phyloP scores from a whole-genome alignment of 2,888 invertebrate genomes.

The Cremastinae sp. region DNA sequence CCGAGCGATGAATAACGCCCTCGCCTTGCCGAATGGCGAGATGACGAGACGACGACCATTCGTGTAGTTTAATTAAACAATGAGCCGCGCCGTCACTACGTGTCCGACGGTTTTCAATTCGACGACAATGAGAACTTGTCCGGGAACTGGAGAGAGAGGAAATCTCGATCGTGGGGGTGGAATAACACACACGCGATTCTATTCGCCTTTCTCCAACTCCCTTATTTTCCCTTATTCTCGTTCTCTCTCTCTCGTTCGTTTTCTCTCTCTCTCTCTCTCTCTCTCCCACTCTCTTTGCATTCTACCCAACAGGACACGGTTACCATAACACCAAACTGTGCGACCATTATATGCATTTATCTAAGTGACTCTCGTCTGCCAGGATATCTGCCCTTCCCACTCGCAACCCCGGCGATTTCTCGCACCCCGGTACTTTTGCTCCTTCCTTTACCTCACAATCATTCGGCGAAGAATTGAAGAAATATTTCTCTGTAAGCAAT shows the following conservation, averaged over 20 bases:
- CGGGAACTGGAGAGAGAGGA: conserved; percentile 50
- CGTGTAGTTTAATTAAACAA: conserved; percentile 66
- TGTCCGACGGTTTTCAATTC: conserved; percentile 69
- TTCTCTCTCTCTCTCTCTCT: conserved; percentile 2
- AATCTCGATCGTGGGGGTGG: not conserved
- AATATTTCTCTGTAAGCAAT: too few species aligned
- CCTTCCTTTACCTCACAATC: too few species aligned
- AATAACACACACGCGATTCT: conserved; percentile 16
- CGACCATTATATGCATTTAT: conserved; percentile 19
- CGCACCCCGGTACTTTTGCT: not conserved
- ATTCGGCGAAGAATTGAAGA: too few species aligned
- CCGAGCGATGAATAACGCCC: conserved; percentile 37
- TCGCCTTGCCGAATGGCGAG: conserved; percentile 25
- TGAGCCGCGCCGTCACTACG: conserved; percentile 58
- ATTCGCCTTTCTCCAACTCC: conserved; percentile 2
- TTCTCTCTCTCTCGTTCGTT: not conserved
- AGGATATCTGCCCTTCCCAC: conserved; percentile 16
- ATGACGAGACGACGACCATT: conserved; percentile 56
- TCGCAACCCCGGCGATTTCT: conserved; percentile 28
- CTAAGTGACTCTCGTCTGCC: not conserved
- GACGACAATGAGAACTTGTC: conserved; percentile 78
- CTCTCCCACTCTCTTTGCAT: conserved; percentile 5
- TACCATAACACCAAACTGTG: conserved; percentile 29
- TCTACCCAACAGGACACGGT: conserved; percentile 12
- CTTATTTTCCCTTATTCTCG: not conserved